Base-by-base conservation (phyloP, 2,888 invertebrate genomes). In the Thymelicus acteon region DNA sequence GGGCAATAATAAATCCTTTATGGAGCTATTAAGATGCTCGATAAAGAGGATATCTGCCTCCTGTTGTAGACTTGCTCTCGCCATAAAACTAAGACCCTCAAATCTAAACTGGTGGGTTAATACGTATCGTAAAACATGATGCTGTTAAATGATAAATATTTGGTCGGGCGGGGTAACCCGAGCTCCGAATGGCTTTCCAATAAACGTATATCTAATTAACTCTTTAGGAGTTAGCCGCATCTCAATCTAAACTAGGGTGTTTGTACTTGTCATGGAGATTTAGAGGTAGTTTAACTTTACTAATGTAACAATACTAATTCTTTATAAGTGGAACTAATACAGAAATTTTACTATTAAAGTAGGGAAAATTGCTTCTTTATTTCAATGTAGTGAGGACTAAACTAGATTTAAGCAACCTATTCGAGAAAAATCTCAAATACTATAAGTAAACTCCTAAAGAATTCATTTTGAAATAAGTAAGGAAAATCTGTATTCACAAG, bases 231-330 rank as follows among this genome's bases (percentile, higher is more conserved):
- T 78, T 78, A 77, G 78, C 82, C 81, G 85, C 83, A 78, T 88
- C 89, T 91, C 86, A 90, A 91, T 91, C 87, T 85, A 83, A 85
- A 73, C 83, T 82, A 52, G 6, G 19, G 49, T 52, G 19, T 15
- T 52, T 15, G 49, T 52, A 19, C 49, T 19, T 52, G 8, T 52
- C 15, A 52, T 8, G 49, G 49, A 52, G 7, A 52, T 52, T 52
- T 19, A 52, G 19, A 19, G 49, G 49, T 6, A 52, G 10, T 15
- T 52, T 52, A 19, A 31, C 5, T 0, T 19, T 2, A 19, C 19
- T 1, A 19, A 19, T 19, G 0, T 19, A 19, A n/a, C n/a, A 19
- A 19, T 19, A 19, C 2, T 19, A 19, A 19, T 19, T 19, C 19
- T 19, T 19, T 19, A 19, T 19, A 1, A 19, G 19, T 19, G 19